These are phyloP conservation scores for Charadrius vociferus DNA, from an alignment of 2,113 vertebrate species.

Conservation along the genomic window DNA sequence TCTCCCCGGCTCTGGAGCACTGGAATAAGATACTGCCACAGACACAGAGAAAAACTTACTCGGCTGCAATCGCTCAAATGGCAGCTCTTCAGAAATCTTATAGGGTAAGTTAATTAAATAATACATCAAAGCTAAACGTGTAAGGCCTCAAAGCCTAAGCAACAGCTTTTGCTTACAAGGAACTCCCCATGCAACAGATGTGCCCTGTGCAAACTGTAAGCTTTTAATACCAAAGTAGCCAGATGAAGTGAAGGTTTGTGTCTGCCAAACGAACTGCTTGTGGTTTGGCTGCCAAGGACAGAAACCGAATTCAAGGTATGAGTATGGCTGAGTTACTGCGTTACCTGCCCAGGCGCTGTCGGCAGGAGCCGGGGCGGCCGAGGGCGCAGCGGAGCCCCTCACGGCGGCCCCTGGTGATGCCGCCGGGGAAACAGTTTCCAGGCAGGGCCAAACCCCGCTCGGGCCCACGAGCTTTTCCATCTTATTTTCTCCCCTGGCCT, in stretches of 20 bases:
- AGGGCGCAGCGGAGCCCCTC: not conserved
- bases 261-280: not conserved
- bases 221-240: not conserved
- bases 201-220: not conserved
- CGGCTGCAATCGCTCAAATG: not conserved
- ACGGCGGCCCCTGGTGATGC: too few species aligned
- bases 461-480: rapidly evolving
- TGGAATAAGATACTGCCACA: not conserved
- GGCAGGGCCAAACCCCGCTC: not conserved
- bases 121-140: not conserved
- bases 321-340: not conserved
- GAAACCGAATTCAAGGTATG: not conserved
- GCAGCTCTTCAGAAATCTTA: not conserved
- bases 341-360: rapidly evolving
- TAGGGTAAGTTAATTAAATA: not conserved
- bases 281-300: not conserved
- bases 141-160: not conserved
- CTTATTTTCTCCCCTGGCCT: not conserved
- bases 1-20: not conserved
- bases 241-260: not conserved
- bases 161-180: not conserved
- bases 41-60: not conserved
- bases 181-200: not conserved
- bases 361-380: not conserved
- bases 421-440: rapidly evolving